Base-by-base conservation (phyloP, 2,888 invertebrate species). In the Imbricaverruca yamaguchii region DNA sequence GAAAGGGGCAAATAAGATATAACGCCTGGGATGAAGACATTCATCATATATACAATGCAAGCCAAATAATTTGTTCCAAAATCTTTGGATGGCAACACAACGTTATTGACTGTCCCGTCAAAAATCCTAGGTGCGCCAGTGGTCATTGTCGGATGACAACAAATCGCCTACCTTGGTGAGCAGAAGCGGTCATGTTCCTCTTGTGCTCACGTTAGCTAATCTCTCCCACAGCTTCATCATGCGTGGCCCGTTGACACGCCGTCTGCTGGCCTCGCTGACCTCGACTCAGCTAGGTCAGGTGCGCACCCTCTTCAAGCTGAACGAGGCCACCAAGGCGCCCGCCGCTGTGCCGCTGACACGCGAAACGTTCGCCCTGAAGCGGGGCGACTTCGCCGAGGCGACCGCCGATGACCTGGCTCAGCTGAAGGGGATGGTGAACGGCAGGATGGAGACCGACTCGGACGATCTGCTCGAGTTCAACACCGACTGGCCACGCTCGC, bases 401-500 rank as follows among this genome's bases (percentile, higher is more conserved):
- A 79, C 56, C 13, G 11, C 79, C 1, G 79, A 79, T 15, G 79
- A 79, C 57, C 57, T 79, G 12, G 15, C 23, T 25, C 8, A n/a
- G 23, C 56, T 79, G 23, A 79, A 56, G 57, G 56, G 23, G 15
- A 18, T 79, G 23, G 79, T 79, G 23, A 23, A 79, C 18, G 79
- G 79, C 15, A n/a, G 57, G 13, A 79, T 81, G 11, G 77, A 57
- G 25, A 56, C n/a, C n/a, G 67, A 61, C 69, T 1, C 53, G 53
- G 81, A 77, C 13, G 55, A 81, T n/a, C 55, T 81, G 69, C 56
- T 65, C n/a, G 80, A 81, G 4, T 95, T 93, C 87, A 98, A 98
- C 86, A 91, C 92, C 81, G 98, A 97, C 88, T 97, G 95, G 94
- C 90, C 94, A 84, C 93, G 79, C 57, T 57, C 79, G 23, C 25